Conservation (phyloP, 2,888 invertebrate genomes). For the Pteria penguin region DNA sequence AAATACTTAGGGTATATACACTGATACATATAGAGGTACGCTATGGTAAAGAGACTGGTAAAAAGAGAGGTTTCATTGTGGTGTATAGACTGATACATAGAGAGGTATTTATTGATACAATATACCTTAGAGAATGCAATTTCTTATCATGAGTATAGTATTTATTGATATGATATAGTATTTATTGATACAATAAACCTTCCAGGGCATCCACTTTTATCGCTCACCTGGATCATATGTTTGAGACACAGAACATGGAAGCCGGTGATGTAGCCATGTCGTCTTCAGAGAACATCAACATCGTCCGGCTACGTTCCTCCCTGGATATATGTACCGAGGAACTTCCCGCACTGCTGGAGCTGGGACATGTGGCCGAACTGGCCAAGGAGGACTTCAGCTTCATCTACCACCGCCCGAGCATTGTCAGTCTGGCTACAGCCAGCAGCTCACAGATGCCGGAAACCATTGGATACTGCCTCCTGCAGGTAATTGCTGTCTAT, state of each 20-base stretch:
- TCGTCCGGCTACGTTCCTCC: conserved; percentile 71
- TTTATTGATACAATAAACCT: no score
- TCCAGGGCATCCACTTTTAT: conserved; percentile 72
- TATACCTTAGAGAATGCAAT: no score
- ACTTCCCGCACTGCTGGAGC: conserved; percentile 75
- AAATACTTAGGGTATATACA: no score
- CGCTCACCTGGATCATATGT: conserved; percentile 70
- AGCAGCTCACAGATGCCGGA: conserved; percentile 75
- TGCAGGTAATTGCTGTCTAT: no score
- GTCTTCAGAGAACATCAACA: conserved; percentile 48
- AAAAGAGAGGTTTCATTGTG: no score
- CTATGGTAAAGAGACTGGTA: no score
- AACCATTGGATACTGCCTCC: conserved; percentile 75
- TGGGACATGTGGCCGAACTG: conserved; percentile 64
- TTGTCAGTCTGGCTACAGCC: conserved; percentile 71
- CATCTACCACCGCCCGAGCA: conserved; percentile 77
- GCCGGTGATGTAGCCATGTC: conserved; percentile 61
- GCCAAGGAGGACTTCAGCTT: conserved; percentile 68
- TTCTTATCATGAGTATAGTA: no score
- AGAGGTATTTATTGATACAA: no score
- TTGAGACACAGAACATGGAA: conserved; percentile 76
- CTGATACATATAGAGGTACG: no score
- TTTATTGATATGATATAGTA: no score
- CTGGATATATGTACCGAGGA: conserved; percentile 75
- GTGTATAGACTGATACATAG: no score